Conservation (phyloP, 2,797 vertebrate species). For the Enteromius fasciolatus region DNA sequence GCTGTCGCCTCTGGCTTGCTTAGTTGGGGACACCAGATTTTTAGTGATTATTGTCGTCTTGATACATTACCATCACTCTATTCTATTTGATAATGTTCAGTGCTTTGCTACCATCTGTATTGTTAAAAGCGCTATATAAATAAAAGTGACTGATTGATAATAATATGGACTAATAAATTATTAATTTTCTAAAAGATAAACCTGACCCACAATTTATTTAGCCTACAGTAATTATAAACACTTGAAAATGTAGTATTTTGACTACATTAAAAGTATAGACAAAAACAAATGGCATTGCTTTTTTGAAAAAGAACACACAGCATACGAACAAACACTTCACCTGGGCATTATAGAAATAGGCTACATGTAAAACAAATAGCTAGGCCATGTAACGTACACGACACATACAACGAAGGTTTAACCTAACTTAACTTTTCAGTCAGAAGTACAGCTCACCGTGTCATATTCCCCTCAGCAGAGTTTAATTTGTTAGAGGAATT, state of each 20-base stretch:
- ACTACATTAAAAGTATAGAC: background rate
- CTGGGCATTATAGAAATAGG: background rate
- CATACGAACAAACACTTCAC: background rate
- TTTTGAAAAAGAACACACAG: background rate
- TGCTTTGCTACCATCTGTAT: too few relatives aligned
- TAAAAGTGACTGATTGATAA: too few relatives aligned
- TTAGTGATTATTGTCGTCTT: too few relatives aligned
- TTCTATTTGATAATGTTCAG: too few relatives aligned
- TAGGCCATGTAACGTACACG: too few relatives aligned
- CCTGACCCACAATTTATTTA: background rate
- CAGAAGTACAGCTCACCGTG: background rate
- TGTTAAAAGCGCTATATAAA: too few relatives aligned
- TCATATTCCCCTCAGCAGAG: background rate
- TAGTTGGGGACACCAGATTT: too few relatives aligned
- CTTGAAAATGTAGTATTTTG: background rate
- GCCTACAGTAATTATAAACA: background rate
- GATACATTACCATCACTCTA: too few relatives aligned
- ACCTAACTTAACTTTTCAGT: background rate
- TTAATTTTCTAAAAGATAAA: background rate
- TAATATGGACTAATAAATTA: too few relatives aligned
- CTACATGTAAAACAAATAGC: background rate
- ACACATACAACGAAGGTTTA: background rate
- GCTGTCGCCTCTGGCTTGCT: too few relatives aligned
- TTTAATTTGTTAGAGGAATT: background rate
- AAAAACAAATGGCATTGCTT: background rate